A percentile compares a stretch with the other conserved stretches of the same genome.
Conservation (phyloP, 2,797 vertebrate species). For the Aselliscus stoliczkanus region DNA sequence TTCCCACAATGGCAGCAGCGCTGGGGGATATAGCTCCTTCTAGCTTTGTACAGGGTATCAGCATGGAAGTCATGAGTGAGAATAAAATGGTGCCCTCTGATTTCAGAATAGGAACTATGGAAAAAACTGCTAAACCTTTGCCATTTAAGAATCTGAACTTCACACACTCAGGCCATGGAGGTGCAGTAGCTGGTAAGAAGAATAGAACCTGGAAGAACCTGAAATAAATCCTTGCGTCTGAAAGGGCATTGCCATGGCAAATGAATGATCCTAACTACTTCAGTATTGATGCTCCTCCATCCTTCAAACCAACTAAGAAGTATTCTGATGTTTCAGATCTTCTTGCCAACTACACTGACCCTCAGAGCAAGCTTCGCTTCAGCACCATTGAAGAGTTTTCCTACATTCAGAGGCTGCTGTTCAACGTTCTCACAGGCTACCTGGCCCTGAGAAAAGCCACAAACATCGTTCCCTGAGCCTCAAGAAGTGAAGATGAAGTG, state of each 20-base stretch:
- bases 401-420: conserved; percentile 95
- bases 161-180: conserved; percentile 96
- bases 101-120: conserved; percentile 77
- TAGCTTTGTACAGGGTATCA: conserved; percentile 74
- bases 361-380: conserved; percentile 96
- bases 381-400: conserved; percentile 95
- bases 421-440: conserved; percentile 94
- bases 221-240: conserved; percentile 96
- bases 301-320: conserved; percentile 96
- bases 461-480: conserved; percentile 91
- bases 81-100: conserved; percentile 85
- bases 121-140: conserved; percentile 85
- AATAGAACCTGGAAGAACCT: conserved; percentile 99
- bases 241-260: conserved; percentile 96
- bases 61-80: conserved; percentile 84
- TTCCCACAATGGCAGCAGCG: conserved; percentile 76
- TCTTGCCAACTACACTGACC: conserved; percentile 96
- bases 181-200: conserved; percentile 97
- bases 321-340: conserved; percentile 98
- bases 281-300: conserved; percentile 94
- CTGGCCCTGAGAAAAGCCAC: conserved; percentile 94
- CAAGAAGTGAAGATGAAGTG: neutral
- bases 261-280: conserved; percentile 95
- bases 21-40: conserved; percentile 41
- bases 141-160: conserved; percentile 94